phyloP scores from a whole-genome alignment of 1,140 invertebrate genomes.

The Drosophila pseudoananassae region DNA sequence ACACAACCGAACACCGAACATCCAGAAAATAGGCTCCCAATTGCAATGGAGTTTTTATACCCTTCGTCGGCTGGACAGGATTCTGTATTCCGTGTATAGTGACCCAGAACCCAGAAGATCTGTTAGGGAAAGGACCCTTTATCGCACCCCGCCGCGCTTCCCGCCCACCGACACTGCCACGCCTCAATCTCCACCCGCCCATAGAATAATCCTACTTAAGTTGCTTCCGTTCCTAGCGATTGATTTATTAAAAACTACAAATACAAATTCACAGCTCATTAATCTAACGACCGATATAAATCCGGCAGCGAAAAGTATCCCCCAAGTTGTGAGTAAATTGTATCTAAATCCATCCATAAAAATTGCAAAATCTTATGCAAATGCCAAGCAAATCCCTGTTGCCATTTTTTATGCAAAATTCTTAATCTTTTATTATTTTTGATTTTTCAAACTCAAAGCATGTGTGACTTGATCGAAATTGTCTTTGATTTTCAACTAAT shows the following conservation, averaged over 20 bases:
- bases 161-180: slow-evolving; percentile 39
- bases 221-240: slow-evolving; percentile 64
- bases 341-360: slow-evolving; percentile 65
- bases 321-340: slow-evolving; percentile 78
- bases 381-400: slow-evolving; percentile 14
- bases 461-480: slow-evolving; percentile 42
- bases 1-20: slow-evolving; percentile 10
- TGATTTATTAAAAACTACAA: slow-evolving; percentile 75
- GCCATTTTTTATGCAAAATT: slow-evolving; percentile 11
- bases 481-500: slow-evolving; percentile 19
- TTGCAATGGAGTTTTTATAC: slow-evolving; percentile 70
- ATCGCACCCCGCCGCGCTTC: slow-evolving; percentile 23
- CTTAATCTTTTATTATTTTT: slow-evolving; percentile 21
- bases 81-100: background rate
- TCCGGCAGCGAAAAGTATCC: slow-evolving; percentile 77
- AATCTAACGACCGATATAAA: slow-evolving; percentile 81
- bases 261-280: slow-evolving; percentile 80
- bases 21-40: background rate
- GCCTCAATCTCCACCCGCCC: slow-evolving; percentile 29
- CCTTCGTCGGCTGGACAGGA: slow-evolving; percentile 40
- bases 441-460: slow-evolving; percentile 46
- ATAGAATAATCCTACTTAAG: slow-evolving; percentile 47
- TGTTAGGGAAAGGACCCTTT: slow-evolving; percentile 26
- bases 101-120: too few species aligned
- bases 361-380: slow-evolving; percentile 56